A percentile compares a stretch with the other conserved stretches of the same genome.
Evolutionary conservation across 2,797 vertebrate species (phyloP).

Genomic region (Eleutherodactylus coqui): DNA sequence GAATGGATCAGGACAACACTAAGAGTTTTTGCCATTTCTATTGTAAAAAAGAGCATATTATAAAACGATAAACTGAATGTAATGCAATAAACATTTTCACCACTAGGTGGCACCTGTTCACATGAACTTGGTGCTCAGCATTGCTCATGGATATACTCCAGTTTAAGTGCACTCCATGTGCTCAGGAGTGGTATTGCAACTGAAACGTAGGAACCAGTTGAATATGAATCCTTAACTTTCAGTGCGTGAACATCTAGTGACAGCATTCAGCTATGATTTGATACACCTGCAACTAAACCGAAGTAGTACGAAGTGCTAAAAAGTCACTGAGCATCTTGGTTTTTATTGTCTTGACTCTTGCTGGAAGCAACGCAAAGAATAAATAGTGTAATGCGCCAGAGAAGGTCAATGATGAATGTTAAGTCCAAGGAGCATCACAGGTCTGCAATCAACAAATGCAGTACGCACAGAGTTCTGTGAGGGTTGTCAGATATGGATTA

Average conservation of each 20-base stretch:
- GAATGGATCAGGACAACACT: too few relatives aligned
- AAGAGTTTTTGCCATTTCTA: too few relatives aligned
- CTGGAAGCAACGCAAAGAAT: not conserved
- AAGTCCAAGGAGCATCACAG: not conserved
- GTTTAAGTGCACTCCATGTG: not conserved
- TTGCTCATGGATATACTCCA: not conserved
- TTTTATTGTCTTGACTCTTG: not conserved
- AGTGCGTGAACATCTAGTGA: not conserved
- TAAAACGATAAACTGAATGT: too few relatives aligned
- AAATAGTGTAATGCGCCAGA: not conserved
- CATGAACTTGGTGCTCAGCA: not conserved
- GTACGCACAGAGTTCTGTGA: not conserved
- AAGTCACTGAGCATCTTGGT: not conserved
- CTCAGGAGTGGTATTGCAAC: not conserved
- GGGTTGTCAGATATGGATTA: conserved; percentile 36
- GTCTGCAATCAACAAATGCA: not conserved
- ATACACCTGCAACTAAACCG: too few relatives aligned
- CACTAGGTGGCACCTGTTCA: not conserved
- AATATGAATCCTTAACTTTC: not conserved
- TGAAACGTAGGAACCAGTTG: not conserved
- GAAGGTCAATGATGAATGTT: conserved; percentile 6
- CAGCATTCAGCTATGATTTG: not conserved
- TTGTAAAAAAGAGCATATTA: too few relatives aligned
- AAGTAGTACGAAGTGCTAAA: too few relatives aligned
- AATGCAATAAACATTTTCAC: not conserved